Conservation (phyloP, 2,113 vertebrate species). For the Mohoua ochrocephala region DNA sequence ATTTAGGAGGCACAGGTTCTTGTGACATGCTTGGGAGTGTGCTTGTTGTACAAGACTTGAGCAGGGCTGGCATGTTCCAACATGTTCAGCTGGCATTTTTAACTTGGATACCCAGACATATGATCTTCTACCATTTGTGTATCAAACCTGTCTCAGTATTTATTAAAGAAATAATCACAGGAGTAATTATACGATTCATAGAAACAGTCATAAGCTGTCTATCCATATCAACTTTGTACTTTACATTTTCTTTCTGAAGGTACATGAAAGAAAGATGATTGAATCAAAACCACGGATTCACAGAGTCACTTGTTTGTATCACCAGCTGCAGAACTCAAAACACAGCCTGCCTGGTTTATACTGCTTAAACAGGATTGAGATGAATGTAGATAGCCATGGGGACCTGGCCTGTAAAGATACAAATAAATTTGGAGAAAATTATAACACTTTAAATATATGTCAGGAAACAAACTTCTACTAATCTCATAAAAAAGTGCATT, state of each 20-base stretch:
- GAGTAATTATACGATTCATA: background rate
- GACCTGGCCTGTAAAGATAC: background rate
- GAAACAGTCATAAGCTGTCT: background rate
- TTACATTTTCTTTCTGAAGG: background rate
- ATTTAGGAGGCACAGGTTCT: background rate
- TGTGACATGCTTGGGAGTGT: background rate
- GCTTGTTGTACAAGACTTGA: background rate
- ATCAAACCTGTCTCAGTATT: background rate
- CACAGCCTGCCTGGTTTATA: background rate
- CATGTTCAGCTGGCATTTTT: background rate
- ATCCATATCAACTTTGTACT: background rate
- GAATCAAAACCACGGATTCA: background rate
- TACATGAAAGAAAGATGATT: background rate
- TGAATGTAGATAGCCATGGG: background rate
- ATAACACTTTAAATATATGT: background rate
- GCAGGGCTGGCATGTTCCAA: background rate
- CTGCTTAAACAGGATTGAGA: background rate
- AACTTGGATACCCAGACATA: background rate
- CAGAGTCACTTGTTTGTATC: background rate
- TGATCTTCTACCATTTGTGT: background rate
- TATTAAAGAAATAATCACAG: background rate
- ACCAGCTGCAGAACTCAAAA: background rate
- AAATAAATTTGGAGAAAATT: background rate
- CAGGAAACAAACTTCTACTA: background rate
- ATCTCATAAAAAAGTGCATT: background rate